These are phyloP conservation scores for Porphyrio hochstetteri DNA, from an alignment of 2,113 vertebrate species.

Conservation along the genomic window DNA sequence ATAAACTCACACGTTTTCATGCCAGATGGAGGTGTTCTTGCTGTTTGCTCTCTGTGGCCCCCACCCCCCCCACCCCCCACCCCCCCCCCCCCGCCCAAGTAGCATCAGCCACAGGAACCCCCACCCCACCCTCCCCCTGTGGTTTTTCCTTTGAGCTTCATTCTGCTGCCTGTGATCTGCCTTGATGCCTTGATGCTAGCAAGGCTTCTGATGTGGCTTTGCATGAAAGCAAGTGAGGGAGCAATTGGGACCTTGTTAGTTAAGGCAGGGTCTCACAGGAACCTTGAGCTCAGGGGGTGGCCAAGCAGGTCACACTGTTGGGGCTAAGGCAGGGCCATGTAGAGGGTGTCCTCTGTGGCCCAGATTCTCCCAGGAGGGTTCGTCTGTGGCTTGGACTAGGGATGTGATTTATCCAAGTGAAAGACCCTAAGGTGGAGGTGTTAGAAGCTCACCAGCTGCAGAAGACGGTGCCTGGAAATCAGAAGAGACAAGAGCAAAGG, in stretches of 20 bases:
- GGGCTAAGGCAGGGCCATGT: background rate
- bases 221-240: background rate
- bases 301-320: background rate
- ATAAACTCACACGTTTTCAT: background rate
- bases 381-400: background rate
- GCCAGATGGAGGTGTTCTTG: background rate
- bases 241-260: fast-evolving
- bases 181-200: background rate
- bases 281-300: background rate
- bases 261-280: background rate
- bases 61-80: no score
- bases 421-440: background rate
- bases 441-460: background rate
- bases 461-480: background rate
- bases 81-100: background rate
- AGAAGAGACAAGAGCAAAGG: background rate
- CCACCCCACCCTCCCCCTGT: no score
- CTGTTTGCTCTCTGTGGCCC: background rate
- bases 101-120: background rate
- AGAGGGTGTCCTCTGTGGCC: background rate
- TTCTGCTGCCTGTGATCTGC: background rate
- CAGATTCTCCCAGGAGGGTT: background rate
- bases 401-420: background rate
- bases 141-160: background rate
- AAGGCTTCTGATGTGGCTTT: background rate